phyloP scores from a whole-genome alignment of 2,113 vertebrate species.

The Phycodurus eques region DNA sequence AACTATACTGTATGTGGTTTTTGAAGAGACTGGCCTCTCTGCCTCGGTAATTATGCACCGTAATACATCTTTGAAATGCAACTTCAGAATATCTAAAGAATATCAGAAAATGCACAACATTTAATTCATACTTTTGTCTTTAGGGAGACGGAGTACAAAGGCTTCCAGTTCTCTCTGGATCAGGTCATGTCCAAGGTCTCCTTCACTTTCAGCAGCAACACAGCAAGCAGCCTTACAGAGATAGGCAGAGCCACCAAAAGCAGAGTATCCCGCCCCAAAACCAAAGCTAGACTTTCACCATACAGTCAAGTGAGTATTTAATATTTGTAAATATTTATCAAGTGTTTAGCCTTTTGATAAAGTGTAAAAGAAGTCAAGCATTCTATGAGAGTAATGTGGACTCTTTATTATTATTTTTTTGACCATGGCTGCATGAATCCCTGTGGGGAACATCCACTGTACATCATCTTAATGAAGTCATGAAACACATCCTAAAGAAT shows the following conservation, averaged over 20 bases:
- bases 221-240: conserved; percentile 73
- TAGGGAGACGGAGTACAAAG: conserved; percentile 97
- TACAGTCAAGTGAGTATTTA: conserved; percentile 85
- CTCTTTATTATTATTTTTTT: too few species aligned
- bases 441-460: too few species aligned
- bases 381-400: neutral
- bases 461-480: too few species aligned
- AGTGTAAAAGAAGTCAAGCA: neutral
- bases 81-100: neutral
- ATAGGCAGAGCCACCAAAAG: conserved; percentile 82
- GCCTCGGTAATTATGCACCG: conserved; percentile 18
- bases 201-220: conserved; percentile 82
- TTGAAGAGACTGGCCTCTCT: conserved; percentile 4
- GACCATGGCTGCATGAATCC: too few species aligned
- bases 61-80: conserved; percentile 16
- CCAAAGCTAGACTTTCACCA: conserved; percentile 90
- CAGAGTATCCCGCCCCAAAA: conserved; percentile 79
- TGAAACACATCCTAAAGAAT: too few species aligned
- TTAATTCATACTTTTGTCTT: conserved; percentile 32
- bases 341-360: neutral
- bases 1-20: conserved; percentile 15
- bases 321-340: neutral
- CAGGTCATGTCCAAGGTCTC: conserved; percentile 86
- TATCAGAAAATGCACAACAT: conserved; percentile 1
- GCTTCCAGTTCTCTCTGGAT: conserved; percentile 93